These are phyloP conservation scores for Halcyon malimbica DNA, from an alignment of 2,113 vertebrate genomes.

Conservation along the genomic window DNA sequence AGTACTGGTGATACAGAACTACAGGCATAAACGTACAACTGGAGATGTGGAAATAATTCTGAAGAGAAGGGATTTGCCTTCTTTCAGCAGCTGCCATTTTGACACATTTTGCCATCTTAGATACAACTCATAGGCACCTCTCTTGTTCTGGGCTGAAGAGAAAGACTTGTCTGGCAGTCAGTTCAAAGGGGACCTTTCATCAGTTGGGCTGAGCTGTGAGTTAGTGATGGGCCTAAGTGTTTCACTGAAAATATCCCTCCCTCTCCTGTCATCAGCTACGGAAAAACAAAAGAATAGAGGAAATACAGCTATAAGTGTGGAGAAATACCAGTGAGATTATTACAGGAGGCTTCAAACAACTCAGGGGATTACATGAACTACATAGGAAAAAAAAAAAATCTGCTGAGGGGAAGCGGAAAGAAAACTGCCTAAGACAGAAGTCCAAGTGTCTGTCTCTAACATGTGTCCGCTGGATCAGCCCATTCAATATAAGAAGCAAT, in stretches of 20 bases:
- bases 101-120: neutral
- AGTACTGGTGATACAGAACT: neutral
- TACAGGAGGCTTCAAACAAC: constrained; percentile 15
- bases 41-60: neutral
- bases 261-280: constrained; percentile 33
- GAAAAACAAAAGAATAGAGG: constrained; percentile 40
- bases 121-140: neutral
- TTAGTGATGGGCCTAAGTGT: constrained; percentile 35
- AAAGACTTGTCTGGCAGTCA: constrained; percentile 10
- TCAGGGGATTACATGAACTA: constrained; percentile 23
- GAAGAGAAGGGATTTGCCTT: neutral
- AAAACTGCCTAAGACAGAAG: constrained; percentile 2
- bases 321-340: constrained; percentile 48
- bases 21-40: neutral
- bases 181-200: constrained; percentile 42
- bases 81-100: constrained; percentile 25
- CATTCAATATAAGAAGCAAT: neutral
- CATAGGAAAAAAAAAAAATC: neutral
- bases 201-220: constrained; percentile 23
- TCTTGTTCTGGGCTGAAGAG: constrained; percentile 1
- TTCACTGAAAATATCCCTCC: constrained; percentile 9
- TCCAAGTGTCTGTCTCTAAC: neutral
- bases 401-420: constrained; percentile 1
- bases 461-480: neutral
- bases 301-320: constrained; percentile 28